Evolutionary conservation across 1,140 invertebrate genomes (phyloP).

Genomic region (Zaprionus gabonicus): DNA sequence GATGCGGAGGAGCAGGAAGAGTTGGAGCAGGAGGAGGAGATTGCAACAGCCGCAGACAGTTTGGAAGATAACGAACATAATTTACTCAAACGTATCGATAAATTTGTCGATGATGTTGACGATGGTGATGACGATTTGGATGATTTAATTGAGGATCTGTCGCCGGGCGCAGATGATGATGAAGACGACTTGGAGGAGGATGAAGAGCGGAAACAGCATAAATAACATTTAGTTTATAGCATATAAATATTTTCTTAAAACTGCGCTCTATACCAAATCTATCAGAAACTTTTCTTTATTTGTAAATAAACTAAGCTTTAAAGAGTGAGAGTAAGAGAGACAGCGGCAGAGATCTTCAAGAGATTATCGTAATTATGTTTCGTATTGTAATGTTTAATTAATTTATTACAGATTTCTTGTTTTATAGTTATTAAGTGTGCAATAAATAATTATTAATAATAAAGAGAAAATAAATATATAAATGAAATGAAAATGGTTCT

Average conservation of each 20-base stretch:
- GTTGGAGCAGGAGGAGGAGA: constrained; percentile 32
- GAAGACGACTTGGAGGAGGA: constrained; percentile 22
- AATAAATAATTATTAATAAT: constrained; percentile 52
- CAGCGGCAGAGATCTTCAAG: neutral
- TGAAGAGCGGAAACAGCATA: constrained; percentile 37
- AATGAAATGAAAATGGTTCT: neutral
- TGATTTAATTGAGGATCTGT: constrained; percentile 63
- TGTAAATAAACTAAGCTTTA: constrained; percentile 78
- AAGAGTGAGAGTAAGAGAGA: constrained; percentile 44
- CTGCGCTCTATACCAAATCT: constrained; percentile 82
- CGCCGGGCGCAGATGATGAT: constrained; percentile 27
- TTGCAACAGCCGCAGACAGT: constrained; percentile 25
- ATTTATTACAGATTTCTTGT: constrained; percentile 53
- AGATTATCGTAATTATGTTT: constrained; percentile 41
- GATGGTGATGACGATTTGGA: constrained; percentile 73
- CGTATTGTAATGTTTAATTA: constrained; percentile 69
- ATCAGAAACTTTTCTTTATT: constrained; percentile 70
- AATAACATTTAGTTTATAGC: constrained; percentile 44
- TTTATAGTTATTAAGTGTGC: constrained; percentile 67
- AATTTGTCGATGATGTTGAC: constrained; percentile 69
- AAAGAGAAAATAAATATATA: constrained; percentile 13
- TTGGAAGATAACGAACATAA: constrained; percentile 55
- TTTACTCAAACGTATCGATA: constrained; percentile 79
- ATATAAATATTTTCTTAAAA: constrained; percentile 55
- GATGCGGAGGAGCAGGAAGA: constrained; percentile 43